A percentile compares a stretch with the other conserved stretches of the same genome.
phyloP scores from a whole-genome alignment of 2,797 vertebrate species.

The Meda fulgida region DNA sequence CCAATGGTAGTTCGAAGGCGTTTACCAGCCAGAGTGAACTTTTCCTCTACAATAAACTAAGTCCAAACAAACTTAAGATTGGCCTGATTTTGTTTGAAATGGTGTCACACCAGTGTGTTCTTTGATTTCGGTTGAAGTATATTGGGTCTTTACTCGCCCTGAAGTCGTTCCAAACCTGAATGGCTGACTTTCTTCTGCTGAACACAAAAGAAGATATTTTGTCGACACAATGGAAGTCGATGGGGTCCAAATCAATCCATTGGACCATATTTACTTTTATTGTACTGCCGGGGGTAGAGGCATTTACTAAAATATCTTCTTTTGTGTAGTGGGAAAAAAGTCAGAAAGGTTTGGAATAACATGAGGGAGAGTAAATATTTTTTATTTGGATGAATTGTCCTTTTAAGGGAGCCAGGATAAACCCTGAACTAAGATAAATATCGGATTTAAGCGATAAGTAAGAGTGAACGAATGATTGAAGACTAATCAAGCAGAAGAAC shows the following conservation, averaged over 20 bases:
- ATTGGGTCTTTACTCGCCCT: background rate
- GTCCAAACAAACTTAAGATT: background rate
- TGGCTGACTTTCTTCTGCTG: background rate
- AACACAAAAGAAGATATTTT: background rate
- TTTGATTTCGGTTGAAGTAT: background rate
- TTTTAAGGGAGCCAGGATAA: background rate
- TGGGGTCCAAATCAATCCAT: background rate
- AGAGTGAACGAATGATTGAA: constrained; percentile 3
- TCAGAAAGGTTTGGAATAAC: background rate
- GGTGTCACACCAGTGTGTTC: background rate
- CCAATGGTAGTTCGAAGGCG: background rate
- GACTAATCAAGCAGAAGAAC: constrained; percentile 20
- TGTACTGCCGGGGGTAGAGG: background rate
- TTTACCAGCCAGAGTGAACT: background rate
- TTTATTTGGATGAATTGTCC: background rate
- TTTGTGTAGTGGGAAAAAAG: background rate
- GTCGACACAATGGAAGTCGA: background rate
- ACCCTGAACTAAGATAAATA: background rate
- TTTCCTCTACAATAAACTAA: no score
- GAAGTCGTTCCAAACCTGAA: background rate
- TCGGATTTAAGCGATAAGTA: background rate
- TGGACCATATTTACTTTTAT: background rate
- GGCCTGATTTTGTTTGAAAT: background rate
- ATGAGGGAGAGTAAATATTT: background rate
- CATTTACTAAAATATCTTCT: background rate